These are phyloP conservation scores for Sciurus vulgaris DNA, from an alignment of 2,797 vertebrate genomes.

Conservation along the genomic window DNA sequence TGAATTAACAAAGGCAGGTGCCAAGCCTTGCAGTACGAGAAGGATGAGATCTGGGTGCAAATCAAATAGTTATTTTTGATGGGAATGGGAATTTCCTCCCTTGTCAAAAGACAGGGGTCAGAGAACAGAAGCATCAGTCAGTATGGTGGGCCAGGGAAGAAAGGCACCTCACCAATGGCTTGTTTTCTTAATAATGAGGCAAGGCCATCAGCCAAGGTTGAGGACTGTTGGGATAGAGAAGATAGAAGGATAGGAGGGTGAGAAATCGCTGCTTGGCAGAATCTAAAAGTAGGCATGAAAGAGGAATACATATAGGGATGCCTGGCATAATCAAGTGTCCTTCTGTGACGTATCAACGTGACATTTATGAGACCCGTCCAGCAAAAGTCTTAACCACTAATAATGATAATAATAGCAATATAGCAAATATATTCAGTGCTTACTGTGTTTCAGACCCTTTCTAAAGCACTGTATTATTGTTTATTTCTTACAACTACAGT, in stretches of 20 bases:
- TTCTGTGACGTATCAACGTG: neutral
- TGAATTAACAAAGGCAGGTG: neutral
- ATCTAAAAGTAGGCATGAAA: neutral
- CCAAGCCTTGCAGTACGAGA: neutral
- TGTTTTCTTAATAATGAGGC: conserved; percentile 17
- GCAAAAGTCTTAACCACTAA: neutral
- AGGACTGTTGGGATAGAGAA: neutral
- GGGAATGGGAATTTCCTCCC: neutral
- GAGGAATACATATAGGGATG: neutral
- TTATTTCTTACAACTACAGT: neutral
- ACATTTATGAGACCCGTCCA: neutral
- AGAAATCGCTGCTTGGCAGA: neutral
- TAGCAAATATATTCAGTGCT: neutral
- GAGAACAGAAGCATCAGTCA: neutral
- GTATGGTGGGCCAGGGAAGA: neutral
- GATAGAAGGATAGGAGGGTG: neutral
- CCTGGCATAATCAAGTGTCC: neutral
- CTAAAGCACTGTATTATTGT: neutral
- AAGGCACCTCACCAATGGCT: neutral
- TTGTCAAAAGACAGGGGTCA: neutral
- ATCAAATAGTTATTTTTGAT: neutral
- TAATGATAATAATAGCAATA: neutral
- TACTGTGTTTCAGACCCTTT: neutral
- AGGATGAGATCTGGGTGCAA: neutral
- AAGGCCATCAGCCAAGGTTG: neutral